Evolutionary conservation across 1,140 invertebrate species (phyloP).

Genomic region (Bombus impatiens): DNA sequence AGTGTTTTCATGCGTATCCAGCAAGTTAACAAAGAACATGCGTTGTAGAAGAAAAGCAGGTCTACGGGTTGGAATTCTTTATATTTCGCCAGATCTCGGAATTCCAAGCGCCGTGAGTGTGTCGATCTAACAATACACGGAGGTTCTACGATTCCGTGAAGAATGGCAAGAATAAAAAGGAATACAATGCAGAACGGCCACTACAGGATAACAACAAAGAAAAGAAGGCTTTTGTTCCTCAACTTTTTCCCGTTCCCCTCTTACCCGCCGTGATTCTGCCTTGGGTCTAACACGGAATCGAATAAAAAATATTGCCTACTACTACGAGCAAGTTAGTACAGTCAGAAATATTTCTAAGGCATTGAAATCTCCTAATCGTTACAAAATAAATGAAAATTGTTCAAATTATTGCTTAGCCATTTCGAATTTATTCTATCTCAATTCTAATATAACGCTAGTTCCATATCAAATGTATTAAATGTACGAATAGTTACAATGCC

Average conservation of each 20-base stretch:
- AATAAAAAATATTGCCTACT: constrained; percentile 52
- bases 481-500: background rate
- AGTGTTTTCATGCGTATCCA: background rate
- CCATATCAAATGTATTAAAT: background rate
- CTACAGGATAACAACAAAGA: constrained; percentile 51
- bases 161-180: constrained; percentile 60
- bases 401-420: background rate
- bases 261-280: constrained; percentile 41
- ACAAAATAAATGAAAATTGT: background rate
- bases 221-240: constrained; percentile 71
- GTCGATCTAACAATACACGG: constrained; percentile 60
- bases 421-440: background rate
- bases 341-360: background rate
- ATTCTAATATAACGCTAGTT: background rate
- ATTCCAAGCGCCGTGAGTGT: constrained; percentile 48
- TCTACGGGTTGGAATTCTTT: constrained; percentile 24
- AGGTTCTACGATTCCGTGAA: constrained; percentile 62
- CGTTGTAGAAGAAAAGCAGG: background rate
- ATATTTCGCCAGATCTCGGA: constrained; percentile 39
- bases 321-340: constrained; percentile 39
- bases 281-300: constrained; percentile 41
- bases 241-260: constrained; percentile 24
- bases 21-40: background rate
- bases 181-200: constrained; percentile 66
- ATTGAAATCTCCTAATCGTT: background rate